These are phyloP conservation scores for Oncorhynchus mykiss DNA, from an alignment of 2,113 vertebrate genomes.

Conservation along the genomic window DNA sequence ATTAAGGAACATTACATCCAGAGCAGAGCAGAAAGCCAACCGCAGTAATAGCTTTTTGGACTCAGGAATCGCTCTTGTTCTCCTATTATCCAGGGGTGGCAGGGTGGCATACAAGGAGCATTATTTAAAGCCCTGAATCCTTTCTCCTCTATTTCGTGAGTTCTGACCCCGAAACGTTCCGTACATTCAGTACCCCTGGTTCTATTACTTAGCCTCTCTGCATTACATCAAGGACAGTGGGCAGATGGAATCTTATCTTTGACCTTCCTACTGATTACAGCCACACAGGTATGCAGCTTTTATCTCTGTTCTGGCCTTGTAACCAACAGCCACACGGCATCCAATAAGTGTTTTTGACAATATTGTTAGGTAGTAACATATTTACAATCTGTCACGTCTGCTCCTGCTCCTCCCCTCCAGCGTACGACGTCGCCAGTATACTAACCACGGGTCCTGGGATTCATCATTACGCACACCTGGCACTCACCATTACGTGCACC, in stretches of 20 bases:
- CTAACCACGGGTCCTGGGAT: too few relatives aligned
- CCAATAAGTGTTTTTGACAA: too few relatives aligned
- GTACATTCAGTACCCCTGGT: slow-evolving; percentile 4
- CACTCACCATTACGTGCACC: too few relatives aligned
- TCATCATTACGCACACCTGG: too few relatives aligned
- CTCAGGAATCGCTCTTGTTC: not conserved
- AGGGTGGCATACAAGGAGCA: not conserved
- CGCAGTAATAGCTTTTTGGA: not conserved
- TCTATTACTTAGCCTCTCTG: slow-evolving; percentile 5
- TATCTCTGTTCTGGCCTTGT: too few relatives aligned
- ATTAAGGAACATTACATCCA: not conserved
- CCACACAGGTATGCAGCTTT: slow-evolving; percentile 18
- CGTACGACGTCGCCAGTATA: too few relatives aligned
- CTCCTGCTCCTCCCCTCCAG: too few relatives aligned
- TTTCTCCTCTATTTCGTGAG: not conserved
- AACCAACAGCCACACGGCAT: too few relatives aligned
- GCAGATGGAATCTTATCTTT: slow-evolving; percentile 39
- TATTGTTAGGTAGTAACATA: too few relatives aligned
- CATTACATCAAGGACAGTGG: slow-evolving; percentile 30
- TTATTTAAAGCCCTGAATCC: not conserved
- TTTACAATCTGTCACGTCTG: too few relatives aligned
- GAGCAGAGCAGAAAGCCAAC: not conserved
- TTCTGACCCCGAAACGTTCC: slow-evolving; percentile 1
- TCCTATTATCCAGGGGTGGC: not conserved
- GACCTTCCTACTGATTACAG: slow-evolving; percentile 41